These are phyloP conservation scores for Stegastes partitus DNA, from an alignment of 2,113 vertebrate genomes.

Conservation along the genomic window DNA sequence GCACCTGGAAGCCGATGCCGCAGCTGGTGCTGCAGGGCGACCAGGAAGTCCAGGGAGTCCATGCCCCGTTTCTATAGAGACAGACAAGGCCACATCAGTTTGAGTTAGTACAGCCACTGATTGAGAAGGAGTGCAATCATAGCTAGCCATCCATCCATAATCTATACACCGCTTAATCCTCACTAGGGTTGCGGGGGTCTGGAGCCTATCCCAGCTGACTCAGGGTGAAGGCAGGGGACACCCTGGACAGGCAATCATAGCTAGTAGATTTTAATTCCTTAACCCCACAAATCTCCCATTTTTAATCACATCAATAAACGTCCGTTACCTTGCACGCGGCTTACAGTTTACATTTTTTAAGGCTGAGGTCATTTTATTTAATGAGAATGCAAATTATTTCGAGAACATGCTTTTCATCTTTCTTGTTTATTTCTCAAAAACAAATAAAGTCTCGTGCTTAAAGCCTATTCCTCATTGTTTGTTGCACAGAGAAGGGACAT, in stretches of 20 bases:
- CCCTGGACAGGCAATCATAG: neutral
- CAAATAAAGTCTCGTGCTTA: neutral
- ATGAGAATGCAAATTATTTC: neutral
- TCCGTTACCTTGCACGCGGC: neutral
- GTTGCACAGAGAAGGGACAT: neutral
- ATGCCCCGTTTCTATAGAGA: constrained; percentile 92
- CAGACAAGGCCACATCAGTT: constrained; percentile 20
- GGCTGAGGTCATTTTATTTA: too few relatives aligned
- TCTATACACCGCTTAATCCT: too few relatives aligned
- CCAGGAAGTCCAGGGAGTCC: constrained; percentile 98
- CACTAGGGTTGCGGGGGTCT: too few relatives aligned
- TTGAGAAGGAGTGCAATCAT: neutral
- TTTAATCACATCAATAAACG: neutral
- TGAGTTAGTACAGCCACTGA: neutral
- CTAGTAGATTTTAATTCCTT: neutral
- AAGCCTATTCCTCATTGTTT: neutral
- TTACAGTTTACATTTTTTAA: neutral
- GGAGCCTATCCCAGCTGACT: too few relatives aligned
- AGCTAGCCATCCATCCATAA: too few relatives aligned
- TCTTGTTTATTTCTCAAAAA: neutral
- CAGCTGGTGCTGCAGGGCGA: constrained; percentile 97
- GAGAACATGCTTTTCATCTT: neutral
- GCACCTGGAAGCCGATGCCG: constrained; percentile 97
- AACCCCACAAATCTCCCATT: too few relatives aligned
- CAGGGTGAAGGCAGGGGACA: too few relatives aligned